Base-by-base conservation (phyloP, 2,797 vertebrate species). In the Leptodactylus fallax region DNA sequence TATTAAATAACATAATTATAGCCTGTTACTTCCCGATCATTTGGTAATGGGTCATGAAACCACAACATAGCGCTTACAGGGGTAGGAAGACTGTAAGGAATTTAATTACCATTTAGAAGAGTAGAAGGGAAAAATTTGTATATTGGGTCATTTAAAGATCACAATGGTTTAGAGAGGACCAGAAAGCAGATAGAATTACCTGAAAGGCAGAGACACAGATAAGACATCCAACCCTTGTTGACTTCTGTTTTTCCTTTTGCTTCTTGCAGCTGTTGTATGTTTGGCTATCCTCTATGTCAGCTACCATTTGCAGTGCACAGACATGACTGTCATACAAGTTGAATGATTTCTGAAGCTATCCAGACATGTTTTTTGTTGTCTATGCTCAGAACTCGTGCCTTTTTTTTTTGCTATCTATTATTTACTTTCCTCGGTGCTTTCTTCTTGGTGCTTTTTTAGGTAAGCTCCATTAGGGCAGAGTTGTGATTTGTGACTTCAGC, bases 41-140 rank as follows among this genome's bases (percentile, higher is more conserved):
- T 89, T 89, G 86, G 88, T 69, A 86, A 89, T 89, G 84, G 84
- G 79, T 86, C 84, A 85, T 89, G 86, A 89, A 86, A 89, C 88
- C 71, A 83, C 84, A 83, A 71, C 71, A 85, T 85, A 85, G 55
- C 74, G 87, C 87, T 85, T 81, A 76, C 65, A 79, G 82, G 80
- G 82, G 65, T 80, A 88, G 77, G 77, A 81, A 80, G 76, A 74
- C 9, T 84, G 63, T 81, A 17, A 63, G 82, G 65, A 65, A 88
- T 88, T 88, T 88, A 88, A 88, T 88, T 88, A 85, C 77, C 65
- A 88, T 88, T 88, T 74, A 79, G 47, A 47, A n/a, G 25, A 71
- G 45, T 61, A 72, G 25, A 47, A 71, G 76, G 21, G 11, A 87
- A 84, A 84, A 83, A 45, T 51, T n/a, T 84, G 84, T 72, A 88